These are phyloP conservation scores for Rousettus leschenaultii DNA, from an alignment of 2,113 vertebrate species.

Conservation along the genomic window DNA sequence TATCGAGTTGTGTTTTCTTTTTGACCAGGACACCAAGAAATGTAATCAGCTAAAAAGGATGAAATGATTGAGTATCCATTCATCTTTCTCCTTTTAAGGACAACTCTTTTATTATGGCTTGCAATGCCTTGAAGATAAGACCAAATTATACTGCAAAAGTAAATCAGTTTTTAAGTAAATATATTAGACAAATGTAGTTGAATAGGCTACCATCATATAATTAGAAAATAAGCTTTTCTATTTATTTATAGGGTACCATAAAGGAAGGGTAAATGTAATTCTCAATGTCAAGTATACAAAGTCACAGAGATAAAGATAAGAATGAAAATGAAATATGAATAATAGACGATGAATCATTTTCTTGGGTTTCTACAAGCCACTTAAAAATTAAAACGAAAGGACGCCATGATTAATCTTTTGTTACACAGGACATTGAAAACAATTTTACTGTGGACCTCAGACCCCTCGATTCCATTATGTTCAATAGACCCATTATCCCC, in stretches of 20 bases:
- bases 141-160: constrained; percentile 6
- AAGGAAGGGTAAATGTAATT: not conserved
- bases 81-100: constrained; percentile 50
- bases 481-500: not conserved
- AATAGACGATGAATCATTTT: constrained; percentile 39
- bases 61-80: constrained; percentile 37
- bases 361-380: constrained; percentile 22
- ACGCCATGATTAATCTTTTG: constrained; percentile 15
- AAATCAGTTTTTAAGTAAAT: constrained; percentile 35
- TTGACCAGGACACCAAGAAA: constrained; percentile 53
- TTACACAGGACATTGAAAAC: not conserved
- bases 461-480: not conserved
- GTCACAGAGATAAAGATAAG: constrained; percentile 24
- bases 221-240: constrained; percentile 41
- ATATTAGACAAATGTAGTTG: constrained; percentile 25
- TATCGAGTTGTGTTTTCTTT: constrained; percentile 49
- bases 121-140: constrained; percentile 23
- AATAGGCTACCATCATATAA: not conserved
- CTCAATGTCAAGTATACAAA: constrained; percentile 19
- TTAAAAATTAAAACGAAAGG: constrained; percentile 50
- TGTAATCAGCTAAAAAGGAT: constrained; percentile 53
- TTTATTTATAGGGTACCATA: constrained; percentile 24
- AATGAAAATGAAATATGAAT: constrained; percentile 40
- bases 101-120: constrained; percentile 34
- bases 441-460: not conserved